These are phyloP conservation scores for Enoplosus armatus DNA, from an alignment of 2,797 vertebrate genomes.

Conservation along the genomic window DNA sequence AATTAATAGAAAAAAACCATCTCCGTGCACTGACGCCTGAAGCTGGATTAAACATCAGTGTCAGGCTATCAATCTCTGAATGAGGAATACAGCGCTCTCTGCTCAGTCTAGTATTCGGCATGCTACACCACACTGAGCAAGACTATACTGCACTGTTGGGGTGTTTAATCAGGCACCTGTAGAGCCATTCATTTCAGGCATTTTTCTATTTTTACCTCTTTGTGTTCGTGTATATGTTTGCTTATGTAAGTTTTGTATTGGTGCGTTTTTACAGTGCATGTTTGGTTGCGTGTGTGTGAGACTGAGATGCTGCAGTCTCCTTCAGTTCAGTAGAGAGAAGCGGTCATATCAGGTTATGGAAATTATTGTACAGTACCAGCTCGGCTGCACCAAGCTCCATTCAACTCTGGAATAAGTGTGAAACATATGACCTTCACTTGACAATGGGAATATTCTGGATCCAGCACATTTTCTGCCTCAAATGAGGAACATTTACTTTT, in stretches of 20 bases:
- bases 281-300: conserved; percentile 16
- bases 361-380: neutral
- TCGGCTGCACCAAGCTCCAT: conserved; percentile 12
- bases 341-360: conserved; percentile 48
- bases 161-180: conserved; percentile 56
- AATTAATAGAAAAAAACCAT: conserved; percentile 69
- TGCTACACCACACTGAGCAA: conserved; percentile 10
- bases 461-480: neutral
- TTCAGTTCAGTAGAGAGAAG: conserved; percentile 17
- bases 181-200: conserved; percentile 39
- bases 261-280: neutral
- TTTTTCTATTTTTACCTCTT: conserved; percentile 42
- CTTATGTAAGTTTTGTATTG: neutral
- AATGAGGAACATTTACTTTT: conserved; percentile 11
- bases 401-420: conserved; percentile 12
- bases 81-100: conserved; percentile 31
- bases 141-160: conserved; percentile 25
- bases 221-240: conserved; percentile 23
- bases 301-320: conserved; percentile 34
- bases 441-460: neutral
- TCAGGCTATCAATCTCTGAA: conserved; percentile 59
- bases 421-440: conserved; percentile 20
- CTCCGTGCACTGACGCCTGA: conserved; percentile 55
- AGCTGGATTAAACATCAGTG: conserved; percentile 66
- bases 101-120: conserved; percentile 25